Percentiles rank a stretch among this genome's conserved stretches.
These are phyloP conservation scores for Spodoptera picta DNA, from an alignment of 2,888 invertebrate genomes.

Conservation along the genomic window DNA sequence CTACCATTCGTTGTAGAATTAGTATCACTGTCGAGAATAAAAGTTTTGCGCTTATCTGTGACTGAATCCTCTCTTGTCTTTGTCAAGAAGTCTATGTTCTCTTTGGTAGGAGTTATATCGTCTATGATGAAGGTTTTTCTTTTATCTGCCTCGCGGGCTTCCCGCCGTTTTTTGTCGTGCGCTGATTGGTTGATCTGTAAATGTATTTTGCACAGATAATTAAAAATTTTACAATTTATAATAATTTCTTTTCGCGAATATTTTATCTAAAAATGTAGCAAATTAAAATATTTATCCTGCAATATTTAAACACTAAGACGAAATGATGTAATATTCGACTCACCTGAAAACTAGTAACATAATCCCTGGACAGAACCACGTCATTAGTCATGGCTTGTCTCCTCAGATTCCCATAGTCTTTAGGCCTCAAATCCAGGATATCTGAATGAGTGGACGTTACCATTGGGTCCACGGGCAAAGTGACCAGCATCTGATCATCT, in stretches of 20 bases:
- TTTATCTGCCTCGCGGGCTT: constrained; percentile 71
- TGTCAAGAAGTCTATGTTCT: constrained; percentile 76
- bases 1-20: constrained; percentile 85
- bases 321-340: constrained; percentile 6
- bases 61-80: constrained; percentile 65
- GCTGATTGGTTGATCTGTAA: constrained; percentile 74
- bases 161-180: constrained; percentile 72
- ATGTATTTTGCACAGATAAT: not conserved
- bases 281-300: too few species aligned
- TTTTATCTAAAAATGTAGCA: too few species aligned
- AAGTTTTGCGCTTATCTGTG: constrained; percentile 82
- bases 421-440: constrained; percentile 74
- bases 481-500: constrained; percentile 69
- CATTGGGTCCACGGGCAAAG: constrained; percentile 80
- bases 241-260: too few species aligned
- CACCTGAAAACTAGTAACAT: constrained; percentile 79
- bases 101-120: constrained; percentile 80
- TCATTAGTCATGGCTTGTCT: constrained; percentile 72
- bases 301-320: too few species aligned
- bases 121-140: constrained; percentile 81
- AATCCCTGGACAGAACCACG: constrained; percentile 75
- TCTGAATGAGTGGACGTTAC: constrained; percentile 82
- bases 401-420: constrained; percentile 63
- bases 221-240: too few species aligned
- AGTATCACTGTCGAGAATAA: constrained; percentile 84